Evolutionary conservation across 2,797 vertebrate species (phyloP), one percentile per base, ranked within the genome.

Genomic region (Siniperca scherzeri): DNA sequence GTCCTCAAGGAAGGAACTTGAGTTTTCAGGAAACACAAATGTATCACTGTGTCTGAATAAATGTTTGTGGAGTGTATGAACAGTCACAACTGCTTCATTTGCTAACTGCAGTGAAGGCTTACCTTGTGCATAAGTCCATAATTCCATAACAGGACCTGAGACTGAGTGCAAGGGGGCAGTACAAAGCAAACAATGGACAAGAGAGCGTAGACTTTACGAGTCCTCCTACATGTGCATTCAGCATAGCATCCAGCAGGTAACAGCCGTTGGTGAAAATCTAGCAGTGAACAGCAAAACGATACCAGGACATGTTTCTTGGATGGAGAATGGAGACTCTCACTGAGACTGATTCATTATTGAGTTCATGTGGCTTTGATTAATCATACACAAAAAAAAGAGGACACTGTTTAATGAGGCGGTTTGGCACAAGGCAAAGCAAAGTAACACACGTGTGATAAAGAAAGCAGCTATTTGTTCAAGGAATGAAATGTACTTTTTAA

Each of bases 21-120:
- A 66, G 50, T 84, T 86, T 53, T 65, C 22, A 62, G 52, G 46
- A 70, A 78, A 50, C 42, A 30, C 1, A 52, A 76, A 44, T 42
- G 9, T 62, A 27, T 61, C 38, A n/a, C 11, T 9, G 1, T 61
- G 55, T 57, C 44, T 70, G 46, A 70, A 65, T 67, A 46, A 42
- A 65, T 27, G 8, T 53, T 36, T 36, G 30, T 59, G 40, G 5
- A 57, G 21, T 52, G 14, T 17, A 44, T 33, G 10, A 22, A 48
- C 10, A 77, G 66, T 61, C 25, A 21, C 12, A 44, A 50, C 38
- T 46, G 42, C 7, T 36, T 75, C 0, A 40, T 56, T 40, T 74
- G 7, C 17, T n/a, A 25, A 48, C 19, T 67, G 12, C 3, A 53
- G n/a, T 38, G 38, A 65, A 30, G 5, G 8, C 2, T 7, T 16